phyloP scores from a whole-genome alignment of 2,888 invertebrate species.

The Dione juno region DNA sequence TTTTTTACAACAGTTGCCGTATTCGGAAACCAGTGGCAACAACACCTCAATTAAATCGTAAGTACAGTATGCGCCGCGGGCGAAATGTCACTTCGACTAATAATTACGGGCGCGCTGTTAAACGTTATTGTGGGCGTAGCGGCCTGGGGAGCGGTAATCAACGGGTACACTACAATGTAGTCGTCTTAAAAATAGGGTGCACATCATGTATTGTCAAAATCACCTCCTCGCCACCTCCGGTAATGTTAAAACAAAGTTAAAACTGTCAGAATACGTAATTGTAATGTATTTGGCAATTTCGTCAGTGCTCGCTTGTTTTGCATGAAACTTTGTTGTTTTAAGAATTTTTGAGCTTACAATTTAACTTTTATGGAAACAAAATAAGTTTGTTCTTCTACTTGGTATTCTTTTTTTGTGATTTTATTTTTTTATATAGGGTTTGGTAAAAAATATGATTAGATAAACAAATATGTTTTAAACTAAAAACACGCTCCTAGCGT shows the following conservation, averaged over 20 bases:
- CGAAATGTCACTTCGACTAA: slow-evolving; percentile 56
- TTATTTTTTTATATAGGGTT: no score
- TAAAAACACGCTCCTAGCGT: no score
- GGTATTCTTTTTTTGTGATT: no score
- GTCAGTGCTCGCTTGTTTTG: slow-evolving; percentile 7
- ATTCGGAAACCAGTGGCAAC: slow-evolving; percentile 42
- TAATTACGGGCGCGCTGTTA: slow-evolving; percentile 51
- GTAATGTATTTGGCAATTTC: not conserved
- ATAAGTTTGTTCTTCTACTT: no score
- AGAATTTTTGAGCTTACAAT: not conserved
- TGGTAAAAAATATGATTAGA: no score
- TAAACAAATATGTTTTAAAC: no score
- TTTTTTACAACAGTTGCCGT: slow-evolving; percentile 32
- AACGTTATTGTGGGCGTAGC: slow-evolving; percentile 52
- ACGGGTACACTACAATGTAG: slow-evolving; percentile 47
- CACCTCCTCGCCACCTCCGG: slow-evolving; percentile 11
- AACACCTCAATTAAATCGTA: slow-evolving; percentile 50
- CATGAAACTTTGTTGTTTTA: slow-evolving; percentile 22
- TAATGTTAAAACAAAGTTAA: slow-evolving; percentile 11
- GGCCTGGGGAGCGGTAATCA: slow-evolving; percentile 57
- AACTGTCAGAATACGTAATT: slow-evolving; percentile 8
- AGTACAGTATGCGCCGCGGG: slow-evolving; percentile 47
- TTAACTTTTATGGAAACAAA: not conserved
- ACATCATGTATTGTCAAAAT: slow-evolving; percentile 24
- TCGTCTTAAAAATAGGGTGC: not conserved